Evolutionary conservation across 2,888 invertebrate species (phyloP).

Genomic region (Campaea margaritaria): DNA sequence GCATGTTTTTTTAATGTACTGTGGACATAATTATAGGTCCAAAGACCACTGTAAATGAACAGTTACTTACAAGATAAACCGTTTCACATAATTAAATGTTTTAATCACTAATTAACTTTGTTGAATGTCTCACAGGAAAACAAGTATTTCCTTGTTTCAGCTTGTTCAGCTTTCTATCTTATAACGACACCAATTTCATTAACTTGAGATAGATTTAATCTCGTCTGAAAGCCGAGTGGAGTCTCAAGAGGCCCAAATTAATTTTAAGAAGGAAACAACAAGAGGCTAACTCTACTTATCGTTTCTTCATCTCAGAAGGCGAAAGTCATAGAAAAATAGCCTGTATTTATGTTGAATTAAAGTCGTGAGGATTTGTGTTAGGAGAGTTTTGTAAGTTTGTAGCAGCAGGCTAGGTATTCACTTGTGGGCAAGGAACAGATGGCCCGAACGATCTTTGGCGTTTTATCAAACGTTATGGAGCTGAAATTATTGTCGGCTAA

Average conservation of each 20-base stretch:
- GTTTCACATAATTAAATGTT: no score
- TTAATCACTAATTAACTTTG: not conserved
- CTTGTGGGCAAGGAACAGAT: slow-evolving; percentile 76
- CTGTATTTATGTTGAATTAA: slow-evolving; percentile 45
- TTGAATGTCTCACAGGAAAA: slow-evolving; percentile 17
- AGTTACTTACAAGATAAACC: no score
- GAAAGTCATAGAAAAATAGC: slow-evolving; percentile 38
- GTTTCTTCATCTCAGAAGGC: slow-evolving; percentile 19
- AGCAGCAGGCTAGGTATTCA: slow-evolving; percentile 45
- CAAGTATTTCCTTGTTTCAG: slow-evolving; percentile 32
- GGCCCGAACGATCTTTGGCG: slow-evolving; percentile 68
- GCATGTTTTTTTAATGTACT: not conserved
- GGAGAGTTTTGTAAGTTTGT: slow-evolving; percentile 13
- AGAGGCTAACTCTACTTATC: slow-evolving; percentile 37
- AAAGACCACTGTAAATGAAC: no score
- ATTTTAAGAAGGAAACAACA: slow-evolving; percentile 78
- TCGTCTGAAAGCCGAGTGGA: slow-evolving; percentile 60
- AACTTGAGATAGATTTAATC: slow-evolving; percentile 76
- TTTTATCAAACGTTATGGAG: slow-evolving; percentile 63
- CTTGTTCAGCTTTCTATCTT: slow-evolving; percentile 51
- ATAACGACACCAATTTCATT: slow-evolving; percentile 68
- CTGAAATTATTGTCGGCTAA: slow-evolving; percentile 72
- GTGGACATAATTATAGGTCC: not conserved
- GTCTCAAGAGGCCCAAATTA: slow-evolving; percentile 80
- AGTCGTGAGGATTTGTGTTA: slow-evolving; percentile 17